Conservation (phyloP, 2,113 vertebrate species). For the Calypte anna region DNA sequence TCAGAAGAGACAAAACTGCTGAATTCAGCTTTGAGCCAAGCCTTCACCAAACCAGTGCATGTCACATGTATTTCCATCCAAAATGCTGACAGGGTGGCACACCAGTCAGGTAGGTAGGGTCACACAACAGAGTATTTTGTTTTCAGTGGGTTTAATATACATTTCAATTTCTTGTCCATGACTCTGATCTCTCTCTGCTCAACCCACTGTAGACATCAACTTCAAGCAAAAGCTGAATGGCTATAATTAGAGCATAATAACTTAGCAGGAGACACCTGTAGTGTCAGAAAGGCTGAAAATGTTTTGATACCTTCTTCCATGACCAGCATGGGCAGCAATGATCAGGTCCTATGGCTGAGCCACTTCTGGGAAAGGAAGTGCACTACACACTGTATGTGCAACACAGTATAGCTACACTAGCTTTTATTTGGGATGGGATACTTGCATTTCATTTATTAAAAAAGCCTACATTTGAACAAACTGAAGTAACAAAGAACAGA, state of each 20-base stretch:
- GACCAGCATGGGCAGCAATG: background rate
- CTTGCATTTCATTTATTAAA: background rate
- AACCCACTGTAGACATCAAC: background rate
- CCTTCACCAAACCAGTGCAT: background rate
- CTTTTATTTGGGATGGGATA: background rate
- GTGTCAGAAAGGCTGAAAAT: background rate
- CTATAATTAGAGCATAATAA: background rate
- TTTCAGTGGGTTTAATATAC: background rate
- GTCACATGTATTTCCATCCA: background rate
- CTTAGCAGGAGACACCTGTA: background rate
- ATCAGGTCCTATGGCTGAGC: background rate
- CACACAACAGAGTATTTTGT: background rate
- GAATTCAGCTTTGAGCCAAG: background rate
- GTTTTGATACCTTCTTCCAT: background rate
- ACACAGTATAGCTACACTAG: background rate
- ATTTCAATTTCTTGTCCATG: background rate
- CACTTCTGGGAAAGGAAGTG: background rate
- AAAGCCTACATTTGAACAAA: background rate
- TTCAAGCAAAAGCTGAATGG: accelerated
- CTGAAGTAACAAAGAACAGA: background rate
- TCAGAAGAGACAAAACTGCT: background rate
- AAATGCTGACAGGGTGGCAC: background rate
- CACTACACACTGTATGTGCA: accelerated
- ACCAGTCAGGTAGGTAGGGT: background rate
- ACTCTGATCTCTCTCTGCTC: background rate